Base-by-base conservation (phyloP, 2,888 invertebrate genomes). In the Hirtodrosophila cameraria region DNA sequence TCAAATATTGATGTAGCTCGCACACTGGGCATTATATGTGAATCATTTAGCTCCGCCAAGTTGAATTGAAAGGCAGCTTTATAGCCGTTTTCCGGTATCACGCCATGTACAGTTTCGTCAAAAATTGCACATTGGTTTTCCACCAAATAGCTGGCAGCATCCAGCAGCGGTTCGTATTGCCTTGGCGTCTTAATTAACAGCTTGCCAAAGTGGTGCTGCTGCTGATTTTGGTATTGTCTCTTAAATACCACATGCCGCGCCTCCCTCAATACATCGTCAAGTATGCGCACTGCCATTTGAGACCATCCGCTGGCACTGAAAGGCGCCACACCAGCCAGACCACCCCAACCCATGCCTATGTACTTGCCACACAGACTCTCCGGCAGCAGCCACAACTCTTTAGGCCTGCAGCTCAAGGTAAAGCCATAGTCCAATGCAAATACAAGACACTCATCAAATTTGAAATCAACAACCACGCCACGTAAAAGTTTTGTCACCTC, bases 341-440 rank as follows among this genome's bases (percentile, higher is more conserved):
- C 63, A 1, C 70, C 75, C 30, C 30, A 46, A 1, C n/a, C 2
- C 3, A 42, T 7, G 2, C 60, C 3, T 1, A 66, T 12, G 2
- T 23, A 16, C 0, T 6, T 28, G 0, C 20, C 0, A 1, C 16
- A 1, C 2, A 67, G 23, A 0, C 5, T 6, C 1, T 13, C 1
- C 0, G 80, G 80, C 45, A 83, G 12, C 2, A 20, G 9, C 77
- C 69, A 80, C 31, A 86, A 9, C 23, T 76, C 57, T 7, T 8
- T 1, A 0, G 7, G n/a, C 0, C 9, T 4, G 41, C 75, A 73
- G 1, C 13, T 35, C 2, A 86, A 16, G 5, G 11, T 30, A n/a
- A 80, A 72, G 3, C 83, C 86, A 23, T 72, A 85, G 27, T 80
- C 86, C 1, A 53, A 1, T 0, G 63, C 38, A 60, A 41, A 54